Percentiles rank a stretch among this genome's conserved stretches.
phyloP scores from a whole-genome alignment of 2,113 vertebrate species.

The Lipotes vexillifer region DNA sequence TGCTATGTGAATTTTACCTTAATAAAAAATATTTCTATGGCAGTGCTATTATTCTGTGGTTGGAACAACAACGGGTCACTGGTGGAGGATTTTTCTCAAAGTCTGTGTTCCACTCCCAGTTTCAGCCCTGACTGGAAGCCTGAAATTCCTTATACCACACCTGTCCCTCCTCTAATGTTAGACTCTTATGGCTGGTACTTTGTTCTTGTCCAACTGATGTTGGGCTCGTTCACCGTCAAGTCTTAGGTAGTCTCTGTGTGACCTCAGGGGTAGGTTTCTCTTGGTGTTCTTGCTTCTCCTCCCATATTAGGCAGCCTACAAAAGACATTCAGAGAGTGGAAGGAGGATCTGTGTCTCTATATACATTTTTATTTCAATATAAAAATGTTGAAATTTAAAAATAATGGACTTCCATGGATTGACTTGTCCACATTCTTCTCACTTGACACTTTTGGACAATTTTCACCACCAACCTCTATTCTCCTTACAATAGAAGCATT shows the following conservation, averaged over 20 bases:
- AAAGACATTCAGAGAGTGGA: neutral
- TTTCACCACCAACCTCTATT: neutral
- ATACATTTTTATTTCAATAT: neutral
- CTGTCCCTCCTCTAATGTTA: neutral
- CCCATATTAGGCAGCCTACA: neutral
- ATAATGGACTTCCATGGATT: neutral
- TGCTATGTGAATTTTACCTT: neutral
- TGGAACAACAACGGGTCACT: neutral
- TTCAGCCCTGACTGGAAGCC: neutral
- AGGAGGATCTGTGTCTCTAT: neutral
- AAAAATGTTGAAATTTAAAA: neutral
- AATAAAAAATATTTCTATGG: neutral
- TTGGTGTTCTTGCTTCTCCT: neutral
- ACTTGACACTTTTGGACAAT: neutral
- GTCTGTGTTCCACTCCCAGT: neutral
- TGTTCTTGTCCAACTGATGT: neutral
- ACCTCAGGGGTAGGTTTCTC: neutral
- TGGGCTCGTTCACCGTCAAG: neutral
- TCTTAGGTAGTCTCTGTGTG: neutral
- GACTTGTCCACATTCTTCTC: neutral
- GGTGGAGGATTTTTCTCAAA: neutral
- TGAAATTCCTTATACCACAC: neutral
- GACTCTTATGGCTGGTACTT: neutral
- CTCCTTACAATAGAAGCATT: neutral
- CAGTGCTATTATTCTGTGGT: neutral